Evolutionary conservation across 2,888 invertebrate species (phyloP).

Genomic region (Coleophora deauratella): DNA sequence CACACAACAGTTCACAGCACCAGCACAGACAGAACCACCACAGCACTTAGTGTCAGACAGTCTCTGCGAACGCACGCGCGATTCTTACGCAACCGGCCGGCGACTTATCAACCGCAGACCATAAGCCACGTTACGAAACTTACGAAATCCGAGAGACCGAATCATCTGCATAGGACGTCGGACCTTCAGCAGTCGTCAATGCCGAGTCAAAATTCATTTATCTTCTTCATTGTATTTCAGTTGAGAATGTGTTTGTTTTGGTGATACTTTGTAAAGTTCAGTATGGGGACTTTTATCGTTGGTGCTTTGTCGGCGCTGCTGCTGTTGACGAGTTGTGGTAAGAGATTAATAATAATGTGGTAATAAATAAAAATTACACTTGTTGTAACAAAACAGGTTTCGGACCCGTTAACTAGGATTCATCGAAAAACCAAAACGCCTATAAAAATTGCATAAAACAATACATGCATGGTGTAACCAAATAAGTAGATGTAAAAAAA

Average conservation of each 20-base stretch:
- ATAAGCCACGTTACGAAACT: constrained; percentile 44
- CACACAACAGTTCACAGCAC: no score
- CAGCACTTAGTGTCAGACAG: constrained; percentile 53
- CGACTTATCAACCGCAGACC: constrained; percentile 33
- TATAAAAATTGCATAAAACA: no score
- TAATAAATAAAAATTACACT: no score
- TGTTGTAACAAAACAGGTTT: no score
- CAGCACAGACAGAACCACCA: no score
- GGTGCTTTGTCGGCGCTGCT: constrained; percentile 33
- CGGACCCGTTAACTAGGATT: no score
- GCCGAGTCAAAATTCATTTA: constrained; percentile 42
- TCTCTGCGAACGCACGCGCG: constrained; percentile 53
- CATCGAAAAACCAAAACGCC: no score
- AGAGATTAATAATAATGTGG: constrained; percentile 23
- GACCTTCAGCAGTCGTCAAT: constrained; percentile 45
- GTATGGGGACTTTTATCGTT: constrained; percentile 39
- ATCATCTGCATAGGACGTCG: no score
- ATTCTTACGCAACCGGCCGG: constrained; percentile 36
- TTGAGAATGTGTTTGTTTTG: constrained; percentile 40
- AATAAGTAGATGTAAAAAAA: no score
- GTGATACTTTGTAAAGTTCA: constrained; percentile 36
- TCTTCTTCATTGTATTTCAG: constrained; percentile 35
- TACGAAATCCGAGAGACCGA: constrained; percentile 34
- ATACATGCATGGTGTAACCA: no score
- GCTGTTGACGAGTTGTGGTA: constrained; percentile 45